Base-by-base conservation (phyloP, 2,888 invertebrate genomes). In the Deilephila porcellus region DNA sequence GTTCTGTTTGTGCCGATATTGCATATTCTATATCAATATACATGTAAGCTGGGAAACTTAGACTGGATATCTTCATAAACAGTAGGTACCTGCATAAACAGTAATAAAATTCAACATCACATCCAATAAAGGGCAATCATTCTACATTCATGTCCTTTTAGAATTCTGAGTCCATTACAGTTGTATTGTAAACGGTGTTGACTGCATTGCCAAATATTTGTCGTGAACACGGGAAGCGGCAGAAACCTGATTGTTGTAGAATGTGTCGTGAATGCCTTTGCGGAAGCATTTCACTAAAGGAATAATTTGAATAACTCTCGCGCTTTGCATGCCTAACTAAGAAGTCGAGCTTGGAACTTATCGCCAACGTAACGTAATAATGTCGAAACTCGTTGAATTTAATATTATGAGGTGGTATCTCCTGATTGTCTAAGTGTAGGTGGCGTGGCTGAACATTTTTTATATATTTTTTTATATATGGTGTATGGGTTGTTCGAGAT, bases 251-350 rank as follows among this genome's bases (percentile, higher is more conserved):
- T 32, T 53, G 34, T 52, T 1, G 29, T 14, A 72, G 32, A 63
- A 72, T 63, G 29, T 63, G 52, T 63, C 25, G 45, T 52, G 17
- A 62, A 71, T 71, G n/a, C 52, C n/a, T 62, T 7, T 0, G 20
- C 53, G 20, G 7, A 72, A 72, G 62, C 72, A 53, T 63, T 63
- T 32, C 62, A 59, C 34, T 71, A 56, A 60, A 60, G 63, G 53
- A 72, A 72, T 53, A 63, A 63, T 63, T 63, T 34, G 53, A 63
- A 63, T 72, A 63, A 53, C 53, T 72, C 32, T 4, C 32, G 52
- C 20, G 63, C 32, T 72, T 72, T 53, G 72, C 72, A 53, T 72
- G 72, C 32, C 53, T 63, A 72, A 72, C 72, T 63, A 20, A 17
- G 32, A 45, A 32, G 52, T 52, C 29, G 60, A 25, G n/a, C 52